Conservation (phyloP, 2,113 vertebrate species). For the Tragulus kanchil region DNA sequence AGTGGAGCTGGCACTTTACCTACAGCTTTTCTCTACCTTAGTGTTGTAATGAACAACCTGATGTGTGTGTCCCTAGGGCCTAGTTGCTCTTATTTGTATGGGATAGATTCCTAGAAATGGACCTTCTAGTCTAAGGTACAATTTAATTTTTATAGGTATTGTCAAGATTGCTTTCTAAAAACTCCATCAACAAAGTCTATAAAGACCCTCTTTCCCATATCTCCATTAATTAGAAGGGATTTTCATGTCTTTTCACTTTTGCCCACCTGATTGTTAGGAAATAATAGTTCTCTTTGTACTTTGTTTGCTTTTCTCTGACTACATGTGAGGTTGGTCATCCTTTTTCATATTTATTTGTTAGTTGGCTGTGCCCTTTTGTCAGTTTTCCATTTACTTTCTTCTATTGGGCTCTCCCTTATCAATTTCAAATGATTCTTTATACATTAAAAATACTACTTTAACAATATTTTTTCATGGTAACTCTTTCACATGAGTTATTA, state of each 20-base stretch:
- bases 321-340: background rate
- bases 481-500: background rate
- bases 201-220: background rate
- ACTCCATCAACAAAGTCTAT: background rate
- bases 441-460: slow-evolving; percentile 7
- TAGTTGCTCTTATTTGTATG: background rate
- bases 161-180: background rate
- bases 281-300: background rate
- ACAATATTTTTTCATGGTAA: background rate
- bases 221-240: background rate
- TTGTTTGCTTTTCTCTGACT: background rate
- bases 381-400: slow-evolving; percentile 33
- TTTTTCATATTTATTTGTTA: background rate
- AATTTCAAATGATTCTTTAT: background rate
- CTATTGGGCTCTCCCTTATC: background rate
- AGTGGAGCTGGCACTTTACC: background rate
- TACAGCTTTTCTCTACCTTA: background rate
- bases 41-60: background rate
- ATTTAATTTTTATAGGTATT: background rate
- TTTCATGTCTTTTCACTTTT: slow-evolving; percentile 2
- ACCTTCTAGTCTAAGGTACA: background rate
- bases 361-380: background rate
- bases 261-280: background rate
- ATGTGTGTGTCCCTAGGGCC: background rate
- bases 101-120: background rate